Evolutionary conservation across 2,888 invertebrate genomes (phyloP).

Genomic region (Polia nebulosa): DNA sequence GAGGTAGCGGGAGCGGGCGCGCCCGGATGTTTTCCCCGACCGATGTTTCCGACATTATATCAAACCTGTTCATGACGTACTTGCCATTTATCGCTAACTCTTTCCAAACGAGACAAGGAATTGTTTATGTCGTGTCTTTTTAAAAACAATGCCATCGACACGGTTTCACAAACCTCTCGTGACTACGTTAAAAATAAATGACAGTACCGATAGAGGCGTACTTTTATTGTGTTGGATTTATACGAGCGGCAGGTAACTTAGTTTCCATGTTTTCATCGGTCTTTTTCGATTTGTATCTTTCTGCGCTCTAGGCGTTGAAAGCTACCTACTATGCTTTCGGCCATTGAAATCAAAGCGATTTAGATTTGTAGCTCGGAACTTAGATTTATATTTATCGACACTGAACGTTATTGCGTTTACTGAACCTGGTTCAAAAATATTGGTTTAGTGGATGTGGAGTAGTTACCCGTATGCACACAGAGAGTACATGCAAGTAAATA

Average conservation of each 20-base stretch:
- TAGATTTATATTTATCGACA: constrained; percentile 52
- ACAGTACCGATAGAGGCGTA: constrained; percentile 68
- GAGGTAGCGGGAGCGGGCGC: constrained; percentile 27
- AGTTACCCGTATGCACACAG: constrained; percentile 9
- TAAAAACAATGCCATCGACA: constrained; percentile 68
- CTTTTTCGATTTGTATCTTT: constrained; percentile 74
- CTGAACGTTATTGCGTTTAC: constrained; percentile 43
- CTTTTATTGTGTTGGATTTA: constrained; percentile 74
- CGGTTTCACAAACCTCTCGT: constrained; percentile 66
- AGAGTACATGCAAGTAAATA: constrained; percentile 8
- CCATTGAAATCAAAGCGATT: constrained; percentile 64
- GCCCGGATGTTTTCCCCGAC: constrained; percentile 75
- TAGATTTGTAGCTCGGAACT: constrained; percentile 57
- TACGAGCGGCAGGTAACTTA: constrained; percentile 74
- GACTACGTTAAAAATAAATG: constrained; percentile 75
- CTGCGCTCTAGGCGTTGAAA: constrained; percentile 65
- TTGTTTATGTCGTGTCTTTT: constrained; percentile 74
- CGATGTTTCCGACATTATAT: constrained; percentile 74
- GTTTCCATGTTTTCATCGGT: constrained; percentile 71
- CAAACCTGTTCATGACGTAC: constrained; percentile 73
- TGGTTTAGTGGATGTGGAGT: constrained; percentile 37
- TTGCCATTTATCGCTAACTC: constrained; percentile 72
- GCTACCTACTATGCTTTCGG: constrained; percentile 62
- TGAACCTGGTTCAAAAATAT: constrained; percentile 42
- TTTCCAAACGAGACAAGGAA: constrained; percentile 73